A percentile compares a stretch with the other conserved stretches of the same genome.
These are phyloP conservation scores for Phrynosoma blainvillii DNA, from an alignment of 2,113 vertebrate species.

Conservation along the genomic window DNA sequence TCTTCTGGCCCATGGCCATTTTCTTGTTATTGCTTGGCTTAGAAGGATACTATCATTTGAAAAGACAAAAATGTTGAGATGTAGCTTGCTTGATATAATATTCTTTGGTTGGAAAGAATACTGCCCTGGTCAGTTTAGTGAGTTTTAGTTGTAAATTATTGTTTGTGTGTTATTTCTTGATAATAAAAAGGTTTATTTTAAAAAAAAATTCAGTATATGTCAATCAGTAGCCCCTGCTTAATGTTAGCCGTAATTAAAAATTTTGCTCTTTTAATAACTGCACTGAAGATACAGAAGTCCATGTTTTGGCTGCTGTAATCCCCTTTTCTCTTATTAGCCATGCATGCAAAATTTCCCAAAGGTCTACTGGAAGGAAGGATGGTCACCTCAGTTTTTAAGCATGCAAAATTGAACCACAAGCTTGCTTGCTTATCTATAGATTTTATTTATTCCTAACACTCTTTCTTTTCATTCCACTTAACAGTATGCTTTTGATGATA, in stretches of 20 bases:
- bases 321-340: not conserved
- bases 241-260: conserved; percentile 52
- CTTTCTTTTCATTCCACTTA: not conserved
- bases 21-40: not conserved
- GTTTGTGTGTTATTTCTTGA: not conserved
- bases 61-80: not conserved
- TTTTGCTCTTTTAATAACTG: conserved; percentile 56
- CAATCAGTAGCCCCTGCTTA: conserved; percentile 57
- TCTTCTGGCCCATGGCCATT: not conserved
- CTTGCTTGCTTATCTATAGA: not conserved
- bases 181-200: not conserved
- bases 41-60: not conserved
- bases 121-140: not conserved
- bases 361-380: not conserved
- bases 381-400: not conserved
- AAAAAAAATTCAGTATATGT: not conserved
- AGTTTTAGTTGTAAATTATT: not conserved
- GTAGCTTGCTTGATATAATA: not conserved
- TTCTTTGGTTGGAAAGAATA: not conserved
- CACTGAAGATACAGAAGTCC: conserved; percentile 46
- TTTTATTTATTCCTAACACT: not conserved
- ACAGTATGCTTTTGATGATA: not conserved
- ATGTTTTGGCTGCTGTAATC: conserved; percentile 4
- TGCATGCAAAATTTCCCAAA: conserved; percentile 26
- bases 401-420: not conserved